Conservation (phyloP, 1,140 invertebrate species). For the Gerris buenoi region DNA sequence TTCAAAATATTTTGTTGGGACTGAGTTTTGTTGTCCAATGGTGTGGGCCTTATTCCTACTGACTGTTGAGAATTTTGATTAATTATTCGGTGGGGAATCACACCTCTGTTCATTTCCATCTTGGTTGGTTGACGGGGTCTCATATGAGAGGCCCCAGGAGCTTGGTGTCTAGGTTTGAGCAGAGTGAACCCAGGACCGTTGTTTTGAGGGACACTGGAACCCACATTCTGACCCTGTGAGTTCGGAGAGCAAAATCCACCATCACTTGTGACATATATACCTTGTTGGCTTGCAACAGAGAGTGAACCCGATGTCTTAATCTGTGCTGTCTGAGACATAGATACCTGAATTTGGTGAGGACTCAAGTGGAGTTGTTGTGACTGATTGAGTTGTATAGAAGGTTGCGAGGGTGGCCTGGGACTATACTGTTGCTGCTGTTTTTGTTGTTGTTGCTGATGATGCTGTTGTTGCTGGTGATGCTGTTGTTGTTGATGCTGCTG, state of each 20-base stretch:
- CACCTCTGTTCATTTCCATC: neutral
- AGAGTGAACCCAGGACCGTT: neutral
- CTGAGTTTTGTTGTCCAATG: neutral
- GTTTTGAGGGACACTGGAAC: too few species aligned
- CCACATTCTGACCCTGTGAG: constrained; percentile 30
- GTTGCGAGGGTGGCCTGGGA: neutral
- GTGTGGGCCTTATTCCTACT: neutral
- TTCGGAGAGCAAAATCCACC: constrained; percentile 21
- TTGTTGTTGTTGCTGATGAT: neutral
- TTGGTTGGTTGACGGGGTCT: neutral
- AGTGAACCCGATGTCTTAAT: constrained; percentile 45
- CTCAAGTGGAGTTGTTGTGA: constrained; percentile 70
- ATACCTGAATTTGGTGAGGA: constrained; percentile 54
- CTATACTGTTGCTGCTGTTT: constrained; percentile 5
- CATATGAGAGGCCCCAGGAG: constrained; percentile 19
- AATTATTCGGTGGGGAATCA: neutral
- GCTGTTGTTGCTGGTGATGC: neutral
- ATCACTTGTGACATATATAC: constrained; percentile 50
- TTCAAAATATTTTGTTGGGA: neutral
- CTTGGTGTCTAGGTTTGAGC: constrained; percentile 14
- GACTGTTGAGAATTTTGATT: neutral
- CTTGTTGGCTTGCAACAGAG: constrained; percentile 46
- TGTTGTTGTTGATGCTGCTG: neutral
- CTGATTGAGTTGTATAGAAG: constrained; percentile 63
- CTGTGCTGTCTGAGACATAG: constrained; percentile 55